Evolutionary conservation across 2,797 vertebrate genomes (phyloP), one percentile per base, ranked within the genome.

Genomic region (Notolabrus celidotus): DNA sequence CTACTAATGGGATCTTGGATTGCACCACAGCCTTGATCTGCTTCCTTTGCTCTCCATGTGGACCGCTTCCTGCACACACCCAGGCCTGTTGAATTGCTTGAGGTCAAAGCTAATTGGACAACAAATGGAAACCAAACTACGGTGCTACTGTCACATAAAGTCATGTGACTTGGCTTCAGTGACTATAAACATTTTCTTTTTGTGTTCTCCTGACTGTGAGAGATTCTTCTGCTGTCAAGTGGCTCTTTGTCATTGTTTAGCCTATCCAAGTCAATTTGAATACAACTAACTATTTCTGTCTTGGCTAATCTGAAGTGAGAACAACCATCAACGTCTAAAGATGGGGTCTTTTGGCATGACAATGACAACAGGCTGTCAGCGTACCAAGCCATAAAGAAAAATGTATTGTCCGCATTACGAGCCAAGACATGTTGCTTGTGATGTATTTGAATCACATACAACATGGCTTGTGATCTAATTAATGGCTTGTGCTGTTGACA

Each of bases 361-460:
- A 41, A 34, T 7, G 11, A 38, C 20, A 56, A 46, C 12, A 6
- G 5, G 25, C 25, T 22, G 50, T 54, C 27, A 53, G 33, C 20
- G 45, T 11, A 41, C 10, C 23, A n/a, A 39, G 27, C 36, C 60
- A 33, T 46, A 17, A 58, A 29, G 23, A 17, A 49, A n/a, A 33
- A 61, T 41, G 19, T 1, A 54, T 47, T 65, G 27, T 57, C 33
- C 9, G 15, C 17, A 19, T 69, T 67, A 51, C 9, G 6, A 70
- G 23, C 20, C 14, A 5, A 29, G 36, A 19, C 10, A 47, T 65
- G 51, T 65, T 63, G 10, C 60, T 31, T 36, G 46, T 36, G 45
- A 63, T 64, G 34, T 70, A 50, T 76, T 34, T 67, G 19, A 56
- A 70, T 70, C 33, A 10, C 36, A 68, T 27, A 53, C 46, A 68